Evolutionary conservation across 2,797 vertebrate species (phyloP).

Genomic region (Acomys russatus): DNA sequence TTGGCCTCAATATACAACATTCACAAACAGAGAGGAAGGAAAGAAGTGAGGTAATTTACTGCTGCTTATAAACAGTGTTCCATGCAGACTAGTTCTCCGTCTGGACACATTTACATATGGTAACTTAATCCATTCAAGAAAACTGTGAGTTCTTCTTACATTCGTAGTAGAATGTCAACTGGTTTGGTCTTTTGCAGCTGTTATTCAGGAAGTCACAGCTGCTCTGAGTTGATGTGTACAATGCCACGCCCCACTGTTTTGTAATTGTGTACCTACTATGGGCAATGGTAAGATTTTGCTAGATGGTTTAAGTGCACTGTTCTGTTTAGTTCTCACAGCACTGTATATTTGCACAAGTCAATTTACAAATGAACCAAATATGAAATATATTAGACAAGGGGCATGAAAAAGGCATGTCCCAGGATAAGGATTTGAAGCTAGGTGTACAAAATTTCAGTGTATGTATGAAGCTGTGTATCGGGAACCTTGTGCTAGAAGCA

Average conservation of each 20-base stretch:
- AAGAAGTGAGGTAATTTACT: slow-evolving; percentile 25
- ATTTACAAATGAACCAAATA: not conserved
- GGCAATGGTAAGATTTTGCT: not conserved
- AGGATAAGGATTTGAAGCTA: not conserved
- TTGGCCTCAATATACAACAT: not conserved
- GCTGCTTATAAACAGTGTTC: not conserved
- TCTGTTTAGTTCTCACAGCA: slow-evolving; percentile 26
- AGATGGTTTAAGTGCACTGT: not conserved
- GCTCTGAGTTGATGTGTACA: not conserved
- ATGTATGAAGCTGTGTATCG: not conserved
- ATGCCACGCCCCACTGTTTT: not conserved
- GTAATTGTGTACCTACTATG: not conserved
- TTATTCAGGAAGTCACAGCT: not conserved
- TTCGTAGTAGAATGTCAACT: not conserved
- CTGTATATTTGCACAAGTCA: not conserved
- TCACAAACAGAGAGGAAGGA: not conserved
- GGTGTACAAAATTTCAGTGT: not conserved
- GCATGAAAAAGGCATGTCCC: not conserved
- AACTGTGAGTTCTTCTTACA: not conserved
- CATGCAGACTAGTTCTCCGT: not conserved
- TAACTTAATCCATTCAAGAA: slow-evolving; percentile 17
- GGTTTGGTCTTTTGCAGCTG: not conserved
- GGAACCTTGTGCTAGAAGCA: not conserved
- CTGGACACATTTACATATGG: not conserved
- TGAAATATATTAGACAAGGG: not conserved